Percentiles rank a stretch among this genome's conserved stretches.
Conservation (phyloP, 2,113 vertebrate species). For the Agelaius phoeniceus region DNA sequence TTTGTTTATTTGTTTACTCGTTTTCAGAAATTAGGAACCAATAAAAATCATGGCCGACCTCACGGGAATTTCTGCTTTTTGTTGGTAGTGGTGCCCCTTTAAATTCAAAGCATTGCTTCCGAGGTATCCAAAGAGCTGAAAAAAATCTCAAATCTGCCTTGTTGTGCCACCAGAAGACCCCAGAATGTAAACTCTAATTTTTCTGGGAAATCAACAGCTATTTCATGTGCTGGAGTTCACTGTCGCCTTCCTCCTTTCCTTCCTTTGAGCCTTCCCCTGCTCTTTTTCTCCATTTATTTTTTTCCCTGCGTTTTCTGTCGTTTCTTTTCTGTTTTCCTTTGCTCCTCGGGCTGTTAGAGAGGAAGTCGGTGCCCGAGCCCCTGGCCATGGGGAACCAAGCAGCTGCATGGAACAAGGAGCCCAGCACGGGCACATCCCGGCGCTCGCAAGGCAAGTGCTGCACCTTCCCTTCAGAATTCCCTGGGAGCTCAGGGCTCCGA, state of each 20-base stretch:
- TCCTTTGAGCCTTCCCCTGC: background rate
- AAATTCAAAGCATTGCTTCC: background rate
- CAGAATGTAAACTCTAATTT: background rate
- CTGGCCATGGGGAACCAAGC: constrained; percentile 13
- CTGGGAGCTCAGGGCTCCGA: background rate
- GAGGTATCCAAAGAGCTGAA: background rate
- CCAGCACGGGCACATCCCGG: background rate
- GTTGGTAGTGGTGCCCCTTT: background rate
- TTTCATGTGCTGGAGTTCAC: background rate
- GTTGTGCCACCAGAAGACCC: background rate
- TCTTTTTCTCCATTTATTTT: background rate
- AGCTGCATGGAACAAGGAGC: background rate
- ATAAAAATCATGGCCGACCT: background rate
- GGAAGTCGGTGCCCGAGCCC: background rate
- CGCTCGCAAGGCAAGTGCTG: constrained; percentile 19
- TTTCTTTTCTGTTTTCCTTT: background rate
- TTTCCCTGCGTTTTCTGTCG: background rate
- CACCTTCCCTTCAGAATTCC: background rate
- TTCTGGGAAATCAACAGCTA: background rate
- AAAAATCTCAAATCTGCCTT: background rate
- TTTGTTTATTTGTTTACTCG: background rate
- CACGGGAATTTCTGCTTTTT: background rate
- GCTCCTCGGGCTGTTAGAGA: background rate
- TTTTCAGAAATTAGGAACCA: background rate
- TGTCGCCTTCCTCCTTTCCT: background rate